These are phyloP conservation scores for Apamea crenata DNA, from an alignment of 2,888 invertebrate genomes.

Conservation along the genomic window DNA sequence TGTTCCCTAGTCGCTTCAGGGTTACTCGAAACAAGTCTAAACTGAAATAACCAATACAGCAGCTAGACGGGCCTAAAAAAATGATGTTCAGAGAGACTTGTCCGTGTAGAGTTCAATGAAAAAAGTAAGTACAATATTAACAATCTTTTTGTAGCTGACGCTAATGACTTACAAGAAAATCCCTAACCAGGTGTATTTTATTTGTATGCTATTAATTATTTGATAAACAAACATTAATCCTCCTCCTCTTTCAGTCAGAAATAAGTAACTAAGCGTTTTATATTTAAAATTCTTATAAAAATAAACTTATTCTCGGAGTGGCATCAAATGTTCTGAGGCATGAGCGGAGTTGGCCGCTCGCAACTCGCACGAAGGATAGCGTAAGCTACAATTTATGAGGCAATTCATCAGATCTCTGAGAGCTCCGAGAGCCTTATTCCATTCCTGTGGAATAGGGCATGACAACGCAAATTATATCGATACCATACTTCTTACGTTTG, in stretches of 20 bases:
- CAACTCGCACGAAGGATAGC: slow-evolving; percentile 72
- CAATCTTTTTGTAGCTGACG: not conserved
- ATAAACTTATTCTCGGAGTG: slow-evolving; percentile 66
- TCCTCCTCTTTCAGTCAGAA: slow-evolving; percentile 21
- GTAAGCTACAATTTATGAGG: slow-evolving; percentile 79
- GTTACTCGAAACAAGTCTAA: not conserved
- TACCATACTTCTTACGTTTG: slow-evolving; percentile 58
- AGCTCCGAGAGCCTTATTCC: slow-evolving; percentile 71
- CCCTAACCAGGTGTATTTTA: not conserved
- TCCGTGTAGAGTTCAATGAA: not conserved
- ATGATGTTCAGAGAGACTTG: slow-evolving; percentile 4
- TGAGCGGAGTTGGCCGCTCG: slow-evolving; percentile 65
- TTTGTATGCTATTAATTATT: not conserved
- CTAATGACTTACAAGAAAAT: not conserved
- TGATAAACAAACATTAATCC: not conserved
- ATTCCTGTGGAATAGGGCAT: slow-evolving; percentile 68
- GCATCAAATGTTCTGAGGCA: slow-evolving; percentile 72
- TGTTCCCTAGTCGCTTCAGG: not conserved
- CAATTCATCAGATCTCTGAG: slow-evolving; percentile 79
- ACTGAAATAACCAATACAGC: not conserved
- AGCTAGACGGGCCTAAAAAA: not conserved
- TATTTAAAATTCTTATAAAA: slow-evolving; percentile 56
- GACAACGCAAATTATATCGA: slow-evolving; percentile 70
- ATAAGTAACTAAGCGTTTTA: slow-evolving; percentile 27
- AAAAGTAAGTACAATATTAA: not conserved